These are phyloP conservation scores for Bubo scandiacus DNA, from an alignment of 2,113 vertebrate species.

Conservation along the genomic window DNA sequence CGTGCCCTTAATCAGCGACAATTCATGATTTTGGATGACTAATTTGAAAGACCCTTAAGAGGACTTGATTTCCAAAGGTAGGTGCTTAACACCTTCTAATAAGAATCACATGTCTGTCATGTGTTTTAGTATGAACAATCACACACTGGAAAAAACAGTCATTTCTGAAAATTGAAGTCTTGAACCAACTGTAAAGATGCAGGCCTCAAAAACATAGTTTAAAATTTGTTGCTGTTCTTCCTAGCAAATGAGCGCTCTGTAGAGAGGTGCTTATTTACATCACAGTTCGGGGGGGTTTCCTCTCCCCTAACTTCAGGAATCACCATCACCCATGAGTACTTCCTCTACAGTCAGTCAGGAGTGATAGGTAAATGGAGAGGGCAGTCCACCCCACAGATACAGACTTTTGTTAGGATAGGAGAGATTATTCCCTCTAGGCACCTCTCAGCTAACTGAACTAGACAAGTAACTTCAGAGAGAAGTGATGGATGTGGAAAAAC, in stretches of 20 bases:
- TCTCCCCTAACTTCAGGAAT: neutral
- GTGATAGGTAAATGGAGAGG: neutral
- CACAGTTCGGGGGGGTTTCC: neutral
- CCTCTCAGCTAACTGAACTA: neutral
- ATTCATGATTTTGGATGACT: neutral
- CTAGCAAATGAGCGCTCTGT: neutral
- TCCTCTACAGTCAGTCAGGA: neutral
- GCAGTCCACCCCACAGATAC: neutral
- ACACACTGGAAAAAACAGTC: neutral
- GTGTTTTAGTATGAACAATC: neutral
- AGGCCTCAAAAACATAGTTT: neutral
- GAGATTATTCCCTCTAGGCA: neutral
- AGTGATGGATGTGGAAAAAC: neutral
- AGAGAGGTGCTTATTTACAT: neutral
- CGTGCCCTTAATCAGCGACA: neutral
- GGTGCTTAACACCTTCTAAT: neutral
- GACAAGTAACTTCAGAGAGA: neutral
- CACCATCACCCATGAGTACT: neutral
- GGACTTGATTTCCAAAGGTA: neutral
- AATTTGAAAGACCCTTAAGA: neutral
- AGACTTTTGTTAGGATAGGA: neutral
- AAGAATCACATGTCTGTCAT: neutral
- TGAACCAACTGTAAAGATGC: neutral
- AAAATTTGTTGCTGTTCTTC: neutral
- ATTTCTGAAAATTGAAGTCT: neutral